These are phyloP conservation scores for Actinemys pallida DNA, from an alignment of 2,113 vertebrate species.

Conservation along the genomic window DNA sequence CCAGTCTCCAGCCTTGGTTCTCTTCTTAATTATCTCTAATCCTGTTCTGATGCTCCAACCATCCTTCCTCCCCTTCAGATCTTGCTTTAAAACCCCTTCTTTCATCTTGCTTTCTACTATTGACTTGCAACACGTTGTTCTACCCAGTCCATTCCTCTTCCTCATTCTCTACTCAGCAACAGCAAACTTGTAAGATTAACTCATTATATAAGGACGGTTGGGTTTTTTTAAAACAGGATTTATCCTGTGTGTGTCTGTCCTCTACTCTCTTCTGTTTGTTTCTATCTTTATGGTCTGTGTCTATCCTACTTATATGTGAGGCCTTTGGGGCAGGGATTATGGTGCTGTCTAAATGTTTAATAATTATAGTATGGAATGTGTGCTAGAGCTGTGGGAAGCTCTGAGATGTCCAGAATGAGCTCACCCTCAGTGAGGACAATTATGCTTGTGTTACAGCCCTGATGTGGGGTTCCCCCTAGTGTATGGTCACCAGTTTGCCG, in stretches of 20 bases:
- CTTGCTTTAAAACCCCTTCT: fast-evolving
- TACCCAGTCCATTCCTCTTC: no score
- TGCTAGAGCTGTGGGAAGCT: background rate
- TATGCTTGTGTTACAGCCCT: background rate
- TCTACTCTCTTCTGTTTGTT: background rate
- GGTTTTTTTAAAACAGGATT: background rate
- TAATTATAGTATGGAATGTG: background rate
- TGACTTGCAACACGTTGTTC: background rate
- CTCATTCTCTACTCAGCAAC: no score
- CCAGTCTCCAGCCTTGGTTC: no score
- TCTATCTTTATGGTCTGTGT: background rate
- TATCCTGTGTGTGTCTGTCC: background rate
- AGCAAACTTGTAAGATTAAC: no score
- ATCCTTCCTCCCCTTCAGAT: background rate
- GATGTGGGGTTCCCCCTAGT: background rate
- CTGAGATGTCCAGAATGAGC: background rate
- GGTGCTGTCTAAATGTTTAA: background rate
- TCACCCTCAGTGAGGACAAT: no score
- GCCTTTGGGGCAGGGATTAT: background rate
- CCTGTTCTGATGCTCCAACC: fast-evolving
- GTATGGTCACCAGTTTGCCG: background rate
- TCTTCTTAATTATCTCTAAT: no score
- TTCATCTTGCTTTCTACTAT: background rate
- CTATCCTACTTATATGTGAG: background rate
- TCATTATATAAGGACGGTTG: no score